phyloP scores from a whole-genome alignment of 2,888 invertebrate genomes.

The Parnassius apollo region DNA sequence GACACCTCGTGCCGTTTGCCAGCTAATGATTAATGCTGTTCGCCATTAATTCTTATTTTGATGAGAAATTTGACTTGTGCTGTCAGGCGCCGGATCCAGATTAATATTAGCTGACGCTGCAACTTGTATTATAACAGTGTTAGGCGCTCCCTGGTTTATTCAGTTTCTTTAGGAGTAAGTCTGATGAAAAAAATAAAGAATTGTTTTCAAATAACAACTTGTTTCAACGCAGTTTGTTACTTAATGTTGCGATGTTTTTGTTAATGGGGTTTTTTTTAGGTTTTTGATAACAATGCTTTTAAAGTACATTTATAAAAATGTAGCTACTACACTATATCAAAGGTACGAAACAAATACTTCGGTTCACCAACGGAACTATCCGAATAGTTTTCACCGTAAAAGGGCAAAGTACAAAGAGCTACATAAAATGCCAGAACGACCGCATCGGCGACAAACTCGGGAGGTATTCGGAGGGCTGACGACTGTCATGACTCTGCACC shows the following conservation, averaged over 20 bases:
- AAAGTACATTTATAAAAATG: slow-evolving; percentile 27
- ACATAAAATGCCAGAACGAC: slow-evolving; percentile 75
- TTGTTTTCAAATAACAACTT: not conserved
- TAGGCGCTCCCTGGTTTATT: slow-evolving; percentile 39
- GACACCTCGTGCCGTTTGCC: slow-evolving; percentile 80
- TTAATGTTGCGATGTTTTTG: not conserved
- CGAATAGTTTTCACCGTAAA: slow-evolving; percentile 72
- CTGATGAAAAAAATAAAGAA: slow-evolving; percentile 7
- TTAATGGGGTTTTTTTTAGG: not conserved
- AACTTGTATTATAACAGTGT: slow-evolving; percentile 66
- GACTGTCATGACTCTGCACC: slow-evolving; percentile 68
- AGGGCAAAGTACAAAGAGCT: slow-evolving; percentile 76
- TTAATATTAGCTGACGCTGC: slow-evolving; percentile 79
- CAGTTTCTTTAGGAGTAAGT: slow-evolving; percentile 18
- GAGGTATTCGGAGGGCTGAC: slow-evolving; percentile 71
- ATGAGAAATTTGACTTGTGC: slow-evolving; percentile 81
- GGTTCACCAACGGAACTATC: slow-evolving; percentile 66
- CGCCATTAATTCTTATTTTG: slow-evolving; percentile 81
- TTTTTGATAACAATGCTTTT: not conserved
- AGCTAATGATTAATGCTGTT: slow-evolving; percentile 78
- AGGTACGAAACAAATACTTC: slow-evolving; percentile 64
- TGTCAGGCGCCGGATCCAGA: slow-evolving; percentile 78
- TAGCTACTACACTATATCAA: slow-evolving; percentile 45
- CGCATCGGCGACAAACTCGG: slow-evolving; percentile 76
- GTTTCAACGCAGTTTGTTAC: not conserved